Percentiles rank a stretch among this genome's conserved stretches.
Conservation (phyloP, 2,113 vertebrate species). For the Osmerus mordax region DNA sequence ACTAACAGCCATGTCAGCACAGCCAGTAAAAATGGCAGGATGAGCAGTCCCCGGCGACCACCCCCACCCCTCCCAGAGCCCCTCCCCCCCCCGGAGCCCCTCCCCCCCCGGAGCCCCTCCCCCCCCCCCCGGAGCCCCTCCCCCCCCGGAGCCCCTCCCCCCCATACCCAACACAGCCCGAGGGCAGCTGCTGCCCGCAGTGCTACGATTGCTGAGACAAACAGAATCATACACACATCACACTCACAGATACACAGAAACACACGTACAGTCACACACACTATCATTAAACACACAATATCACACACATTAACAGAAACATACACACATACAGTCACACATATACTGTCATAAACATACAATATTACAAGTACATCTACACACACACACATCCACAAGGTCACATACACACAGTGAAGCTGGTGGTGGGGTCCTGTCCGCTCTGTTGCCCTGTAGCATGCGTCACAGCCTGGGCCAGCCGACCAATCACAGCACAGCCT, state of each 20-base stretch:
- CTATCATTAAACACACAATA: not conserved
- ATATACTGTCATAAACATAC: not conserved
- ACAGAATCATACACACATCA: slow-evolving; percentile 22
- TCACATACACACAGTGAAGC: not conserved
- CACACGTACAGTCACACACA: slow-evolving; percentile 18
- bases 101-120: not conserved
- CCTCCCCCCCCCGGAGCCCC: slow-evolving; percentile 18
- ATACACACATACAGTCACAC: slow-evolving; percentile 15
- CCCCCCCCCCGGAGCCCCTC: slow-evolving; percentile 24
- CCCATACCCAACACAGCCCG: slow-evolving; percentile 6
- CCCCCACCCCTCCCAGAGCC: not conserved
- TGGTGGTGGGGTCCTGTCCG: slow-evolving; percentile 17
- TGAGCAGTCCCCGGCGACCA: slow-evolving; percentile 24
- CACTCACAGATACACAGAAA: slow-evolving; percentile 13
- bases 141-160: not conserved
- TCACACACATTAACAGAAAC: slow-evolving; percentile 6
- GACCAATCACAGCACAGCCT: slow-evolving; percentile 40
- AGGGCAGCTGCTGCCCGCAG: slow-evolving; percentile 25
- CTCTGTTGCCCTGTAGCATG: slow-evolving; percentile 34
- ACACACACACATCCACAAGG: slow-evolving; percentile 25
- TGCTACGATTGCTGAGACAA: slow-evolving; percentile 38
- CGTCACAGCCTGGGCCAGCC: slow-evolving; percentile 17
- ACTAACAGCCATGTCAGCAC: slow-evolving; percentile 48
- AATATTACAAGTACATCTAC: slow-evolving; percentile 2
- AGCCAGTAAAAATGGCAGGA: slow-evolving; percentile 30